phyloP scores from a whole-genome alignment of 2,797 vertebrate species.

The Fratercula arctica region DNA sequence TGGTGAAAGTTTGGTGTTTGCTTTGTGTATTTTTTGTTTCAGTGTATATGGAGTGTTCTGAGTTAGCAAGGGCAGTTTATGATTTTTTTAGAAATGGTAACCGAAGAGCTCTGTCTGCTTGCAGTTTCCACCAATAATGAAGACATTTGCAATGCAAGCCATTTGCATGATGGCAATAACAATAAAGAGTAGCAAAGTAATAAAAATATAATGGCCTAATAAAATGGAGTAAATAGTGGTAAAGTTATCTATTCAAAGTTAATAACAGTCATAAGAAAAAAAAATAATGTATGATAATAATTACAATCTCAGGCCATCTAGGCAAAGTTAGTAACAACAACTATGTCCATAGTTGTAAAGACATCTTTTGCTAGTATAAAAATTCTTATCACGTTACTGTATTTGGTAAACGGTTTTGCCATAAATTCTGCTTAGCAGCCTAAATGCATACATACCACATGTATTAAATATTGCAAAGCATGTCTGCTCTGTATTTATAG shows the following conservation, averaged over 20 bases:
- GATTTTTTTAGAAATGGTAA: neutral
- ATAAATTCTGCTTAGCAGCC: neutral
- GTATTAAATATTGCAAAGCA: neutral
- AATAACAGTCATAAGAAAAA: constrained; percentile 5
- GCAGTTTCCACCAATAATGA: constrained; percentile 7
- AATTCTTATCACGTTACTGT: neutral
- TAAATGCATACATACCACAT: neutral
- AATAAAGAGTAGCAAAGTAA: constrained; percentile 18
- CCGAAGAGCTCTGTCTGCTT: neutral
- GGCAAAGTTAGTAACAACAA: neutral
- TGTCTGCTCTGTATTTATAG: neutral
- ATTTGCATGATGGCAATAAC: neutral
- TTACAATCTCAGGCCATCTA: neutral
- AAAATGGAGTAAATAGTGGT: neutral
- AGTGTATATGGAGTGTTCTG: neutral
- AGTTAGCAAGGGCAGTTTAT: neutral
- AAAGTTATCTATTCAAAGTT: constrained; percentile 28
- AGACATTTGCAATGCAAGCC: neutral
- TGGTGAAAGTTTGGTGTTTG: neutral
- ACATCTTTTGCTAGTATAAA: neutral
- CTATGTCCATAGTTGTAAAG: neutral
- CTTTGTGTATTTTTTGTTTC: neutral
- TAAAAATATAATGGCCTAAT: constrained; percentile 33
- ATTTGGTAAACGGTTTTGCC: neutral
- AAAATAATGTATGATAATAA: constrained; percentile 8